Evolutionary conservation across 2,797 vertebrate genomes (phyloP).

Genomic region (Brachymystax lenok): DNA sequence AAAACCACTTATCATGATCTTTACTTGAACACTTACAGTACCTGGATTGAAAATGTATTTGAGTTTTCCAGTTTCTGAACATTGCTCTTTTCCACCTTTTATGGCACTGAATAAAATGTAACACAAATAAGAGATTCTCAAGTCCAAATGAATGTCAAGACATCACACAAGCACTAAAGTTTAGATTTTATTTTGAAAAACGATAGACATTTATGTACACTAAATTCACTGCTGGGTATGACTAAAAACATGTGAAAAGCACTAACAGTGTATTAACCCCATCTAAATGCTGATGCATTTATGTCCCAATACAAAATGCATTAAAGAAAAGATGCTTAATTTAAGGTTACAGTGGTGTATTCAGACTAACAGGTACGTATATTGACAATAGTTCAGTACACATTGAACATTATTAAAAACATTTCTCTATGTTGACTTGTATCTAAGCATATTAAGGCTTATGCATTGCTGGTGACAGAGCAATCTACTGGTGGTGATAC

Average conservation of each 20-base stretch:
- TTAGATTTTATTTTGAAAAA: conserved; percentile 69
- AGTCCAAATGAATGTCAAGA: conserved; percentile 5
- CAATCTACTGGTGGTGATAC: conserved; percentile 10
- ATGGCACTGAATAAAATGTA: background rate
- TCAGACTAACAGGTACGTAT: conserved; percentile 11
- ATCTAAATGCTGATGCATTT: conserved; percentile 22
- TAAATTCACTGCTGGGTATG: conserved; percentile 32
- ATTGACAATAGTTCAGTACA: no score
- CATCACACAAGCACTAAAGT: conserved; percentile 21
- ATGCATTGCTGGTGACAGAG: conserved; percentile 11
- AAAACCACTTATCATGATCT: background rate
- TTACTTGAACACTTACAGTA: background rate
- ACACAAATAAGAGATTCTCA: background rate
- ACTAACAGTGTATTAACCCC: background rate
- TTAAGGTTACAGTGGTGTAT: conserved; percentile 34
- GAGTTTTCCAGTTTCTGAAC: background rate
- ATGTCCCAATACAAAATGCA: background rate
- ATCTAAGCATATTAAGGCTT: conserved; percentile 8
- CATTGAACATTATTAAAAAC: no score
- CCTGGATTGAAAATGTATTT: no score
- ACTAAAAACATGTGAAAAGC: conserved; percentile 50
- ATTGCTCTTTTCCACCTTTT: background rate
- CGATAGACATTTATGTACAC: conserved; percentile 35
- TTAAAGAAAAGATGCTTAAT: conserved; percentile 14
- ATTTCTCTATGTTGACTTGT: no score